Base-by-base conservation (phyloP, 2,797 vertebrate genomes). In the Gobionotothen gibberifrons region DNA sequence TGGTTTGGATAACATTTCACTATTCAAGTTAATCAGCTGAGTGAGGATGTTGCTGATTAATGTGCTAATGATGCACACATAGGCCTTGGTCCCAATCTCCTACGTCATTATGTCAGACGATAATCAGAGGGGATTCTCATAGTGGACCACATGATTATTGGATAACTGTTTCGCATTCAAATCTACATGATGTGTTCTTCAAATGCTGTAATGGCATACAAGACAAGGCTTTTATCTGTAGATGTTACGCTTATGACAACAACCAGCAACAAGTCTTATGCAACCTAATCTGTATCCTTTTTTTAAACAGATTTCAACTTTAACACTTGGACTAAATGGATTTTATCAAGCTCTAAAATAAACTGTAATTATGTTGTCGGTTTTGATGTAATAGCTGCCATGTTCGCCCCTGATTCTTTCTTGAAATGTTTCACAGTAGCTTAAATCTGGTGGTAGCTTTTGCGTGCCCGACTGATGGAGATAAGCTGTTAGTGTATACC, bases 11-110 rank as follows among this genome's bases (percentile, higher is more conserved):
- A 74, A 54, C 40, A 67, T 77, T 85, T 74, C 52, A 57, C 81
- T 71, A 3, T 72, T 72, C 6, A 13, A 54, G 39, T 53, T 76
- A 78, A 88, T 88, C 76, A 75, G 72, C n/a, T 0, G 3, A 53
- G 67, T 32, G 0, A 40, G 62, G 44, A 57, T 81, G 44, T 44
- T 70, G 82, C 47, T 79, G 74, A 77, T 86, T 53, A 44, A 43
- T 78, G 72, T 32, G n/a, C 22, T 74, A n/a, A 56, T 89, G 88
- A 91, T 91, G 83, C 81, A 74, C 77, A 47, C 36, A 12, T 21
- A 69, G 85, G 63, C 92, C 93, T 93, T 92, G 90, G 64, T 16
- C 21, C 54, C 85, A 36, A 82, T 91, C 74, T 87, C 55, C 64
- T 87, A 84, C 87, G 90, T 93, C 91, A 91, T 78, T 78, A 39